These are phyloP conservation scores for Scaptomyza tumidula DNA, from an alignment of 2,888 invertebrate genomes.

Conservation along the genomic window DNA sequence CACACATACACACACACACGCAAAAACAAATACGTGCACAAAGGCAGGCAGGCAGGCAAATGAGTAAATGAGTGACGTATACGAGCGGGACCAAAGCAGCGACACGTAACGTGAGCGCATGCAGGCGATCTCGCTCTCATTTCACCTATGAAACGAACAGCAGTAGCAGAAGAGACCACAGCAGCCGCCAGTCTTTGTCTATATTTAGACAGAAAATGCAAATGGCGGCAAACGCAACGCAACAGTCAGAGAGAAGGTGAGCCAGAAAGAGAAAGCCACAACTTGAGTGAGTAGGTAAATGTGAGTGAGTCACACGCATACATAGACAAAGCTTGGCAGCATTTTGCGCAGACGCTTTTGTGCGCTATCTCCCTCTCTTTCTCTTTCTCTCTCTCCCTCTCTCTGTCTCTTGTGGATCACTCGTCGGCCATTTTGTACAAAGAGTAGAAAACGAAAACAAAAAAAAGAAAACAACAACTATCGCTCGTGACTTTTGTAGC, in stretches of 20 bases:
- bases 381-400: no score
- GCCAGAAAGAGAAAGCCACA: slow-evolving; percentile 2
- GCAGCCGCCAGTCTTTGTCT: slow-evolving; percentile 56
- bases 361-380: neutral
- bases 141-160: slow-evolving; percentile 53
- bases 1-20: neutral
- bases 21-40: no score
- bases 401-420: slow-evolving; percentile 8
- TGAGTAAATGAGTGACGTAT: slow-evolving; percentile 51
- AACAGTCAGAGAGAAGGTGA: slow-evolving; percentile 2
- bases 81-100: slow-evolving; percentile 67
- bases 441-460: slow-evolving; percentile 7
- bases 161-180: slow-evolving; percentile 8
- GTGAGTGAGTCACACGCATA: slow-evolving; percentile 13
- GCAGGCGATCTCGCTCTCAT: slow-evolving; percentile 21
- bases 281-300: slow-evolving; percentile 15
- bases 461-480: slow-evolving; percentile 10
- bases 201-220: slow-evolving; percentile 79
- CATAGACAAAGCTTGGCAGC: slow-evolving; percentile 33
- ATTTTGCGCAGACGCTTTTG: slow-evolving; percentile 63
- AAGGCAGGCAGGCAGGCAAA: no score
- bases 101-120: slow-evolving; percentile 41
- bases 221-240: slow-evolving; percentile 63
- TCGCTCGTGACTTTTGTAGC: slow-evolving; percentile 43
- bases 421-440: slow-evolving; percentile 47